Evolutionary conservation across 2,113 vertebrate genomes (phyloP).

Genomic region (Phyllopteryx taeniolatus): DNA sequence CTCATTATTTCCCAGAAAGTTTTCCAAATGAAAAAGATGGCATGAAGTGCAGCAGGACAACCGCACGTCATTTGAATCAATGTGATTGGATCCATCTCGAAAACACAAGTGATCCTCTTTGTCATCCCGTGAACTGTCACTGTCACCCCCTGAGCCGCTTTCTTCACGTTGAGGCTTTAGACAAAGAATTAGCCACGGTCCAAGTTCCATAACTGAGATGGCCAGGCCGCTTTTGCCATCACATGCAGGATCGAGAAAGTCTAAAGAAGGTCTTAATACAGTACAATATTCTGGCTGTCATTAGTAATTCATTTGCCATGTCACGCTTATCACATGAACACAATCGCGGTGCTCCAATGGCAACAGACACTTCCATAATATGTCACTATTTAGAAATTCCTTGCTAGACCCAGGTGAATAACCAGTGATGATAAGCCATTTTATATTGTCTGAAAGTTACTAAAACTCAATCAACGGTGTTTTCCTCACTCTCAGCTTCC

Average conservation of each 20-base stretch:
- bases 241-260: background rate
- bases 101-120: constrained; percentile 63
- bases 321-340: background rate
- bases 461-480: background rate
- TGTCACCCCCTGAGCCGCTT: constrained; percentile 66
- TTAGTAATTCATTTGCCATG: background rate
- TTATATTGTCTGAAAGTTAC: too few relatives aligned
- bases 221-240: background rate
- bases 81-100: constrained; percentile 44
- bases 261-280: background rate
- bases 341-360: background rate
- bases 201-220: constrained; percentile 22
- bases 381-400: background rate
- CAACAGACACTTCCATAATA: background rate
- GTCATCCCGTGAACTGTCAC: constrained; percentile 66
- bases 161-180: constrained; percentile 61
- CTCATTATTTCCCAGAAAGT: constrained; percentile 1
- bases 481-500: background rate
- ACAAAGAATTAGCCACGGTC: constrained; percentile 72
- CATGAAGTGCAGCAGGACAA: constrained; percentile 22
- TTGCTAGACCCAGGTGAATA: background rate
- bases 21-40: constrained; percentile 5
- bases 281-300: background rate
- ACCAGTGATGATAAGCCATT: background rate
- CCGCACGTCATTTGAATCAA: constrained; percentile 39